Conservation (phyloP, 2,797 vertebrate species). For the Argya squamiceps region DNA sequence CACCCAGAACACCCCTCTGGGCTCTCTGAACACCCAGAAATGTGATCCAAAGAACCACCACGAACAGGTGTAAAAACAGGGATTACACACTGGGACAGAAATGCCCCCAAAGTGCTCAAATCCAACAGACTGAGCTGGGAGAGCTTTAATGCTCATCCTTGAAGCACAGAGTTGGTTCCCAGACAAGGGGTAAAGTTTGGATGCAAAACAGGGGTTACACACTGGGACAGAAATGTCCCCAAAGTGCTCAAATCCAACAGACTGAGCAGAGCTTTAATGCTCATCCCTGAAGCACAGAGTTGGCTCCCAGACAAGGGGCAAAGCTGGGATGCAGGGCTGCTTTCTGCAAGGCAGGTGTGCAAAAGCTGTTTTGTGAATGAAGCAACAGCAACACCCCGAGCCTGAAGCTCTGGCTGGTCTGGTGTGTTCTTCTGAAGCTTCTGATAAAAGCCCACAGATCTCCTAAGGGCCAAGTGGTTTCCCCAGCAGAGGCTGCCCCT, state of each 20-base stretch:
- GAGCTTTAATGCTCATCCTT: not conserved
- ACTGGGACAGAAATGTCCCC: not conserved
- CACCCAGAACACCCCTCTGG: too few relatives aligned
- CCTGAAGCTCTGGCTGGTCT: not conserved
- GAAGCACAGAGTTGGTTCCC: not conserved
- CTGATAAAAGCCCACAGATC: not conserved
- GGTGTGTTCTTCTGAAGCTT: not conserved
- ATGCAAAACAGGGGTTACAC: not conserved
- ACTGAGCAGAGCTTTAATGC: not conserved
- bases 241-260: not conserved
- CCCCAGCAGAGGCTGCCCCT: slow-evolving; percentile 5
- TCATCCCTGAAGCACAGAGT: not conserved
- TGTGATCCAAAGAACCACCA: not conserved
- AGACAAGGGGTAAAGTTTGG: not conserved
- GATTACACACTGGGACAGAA: not conserved
- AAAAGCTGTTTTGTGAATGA: not conserved
- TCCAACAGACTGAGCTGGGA: not conserved
- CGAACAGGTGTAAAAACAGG: accelerated
- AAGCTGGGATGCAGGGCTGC: not conserved
- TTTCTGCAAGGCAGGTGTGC: not conserved
- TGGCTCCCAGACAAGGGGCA: not conserved
- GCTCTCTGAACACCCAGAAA: not conserved
- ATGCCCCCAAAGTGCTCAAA: not conserved
- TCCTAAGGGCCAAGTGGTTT: not conserved
- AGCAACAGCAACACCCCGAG: not conserved